phyloP scores from a whole-genome alignment of 2,113 vertebrate genomes.

The Piliocolobus tephrosceles region DNA sequence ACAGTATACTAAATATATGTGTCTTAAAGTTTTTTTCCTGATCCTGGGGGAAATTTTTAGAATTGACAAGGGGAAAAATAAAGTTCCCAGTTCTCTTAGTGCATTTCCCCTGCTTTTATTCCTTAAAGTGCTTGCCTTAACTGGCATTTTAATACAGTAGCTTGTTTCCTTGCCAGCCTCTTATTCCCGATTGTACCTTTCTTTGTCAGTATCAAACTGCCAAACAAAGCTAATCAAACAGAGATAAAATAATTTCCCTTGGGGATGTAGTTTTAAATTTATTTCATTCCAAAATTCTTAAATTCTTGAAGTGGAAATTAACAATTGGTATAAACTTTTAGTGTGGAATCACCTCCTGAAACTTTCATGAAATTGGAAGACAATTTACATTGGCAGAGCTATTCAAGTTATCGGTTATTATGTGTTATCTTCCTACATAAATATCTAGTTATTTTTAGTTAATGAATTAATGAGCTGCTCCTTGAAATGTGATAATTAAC shows the following conservation, averaged over 20 bases:
- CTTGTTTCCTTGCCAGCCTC: background rate
- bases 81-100: background rate
- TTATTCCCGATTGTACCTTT: background rate
- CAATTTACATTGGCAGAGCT: background rate
- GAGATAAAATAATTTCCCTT: conserved; percentile 8
- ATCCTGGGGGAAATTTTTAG: background rate
- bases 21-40: background rate
- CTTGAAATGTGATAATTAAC: conserved; percentile 76
- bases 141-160: background rate
- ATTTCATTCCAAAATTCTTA: conserved; percentile 32
- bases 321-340: conserved; percentile 26
- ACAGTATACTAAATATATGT: background rate
- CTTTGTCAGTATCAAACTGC: conserved; percentile 26
- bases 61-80: background rate
- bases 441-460: conserved; percentile 74
- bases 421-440: conserved; percentile 63
- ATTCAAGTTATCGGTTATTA: conserved; percentile 49
- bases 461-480: conserved; percentile 75
- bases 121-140: background rate
- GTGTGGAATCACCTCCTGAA: conserved; percentile 44
- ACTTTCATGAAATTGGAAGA: conserved; percentile 51
- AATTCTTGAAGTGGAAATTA: conserved; percentile 46
- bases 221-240: conserved; percentile 39
- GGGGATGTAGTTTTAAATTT: conserved; percentile 27
- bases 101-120: background rate